Evolutionary conservation across 2,888 invertebrate genomes (phyloP).

Genomic region (Antheraea yamamai): DNA sequence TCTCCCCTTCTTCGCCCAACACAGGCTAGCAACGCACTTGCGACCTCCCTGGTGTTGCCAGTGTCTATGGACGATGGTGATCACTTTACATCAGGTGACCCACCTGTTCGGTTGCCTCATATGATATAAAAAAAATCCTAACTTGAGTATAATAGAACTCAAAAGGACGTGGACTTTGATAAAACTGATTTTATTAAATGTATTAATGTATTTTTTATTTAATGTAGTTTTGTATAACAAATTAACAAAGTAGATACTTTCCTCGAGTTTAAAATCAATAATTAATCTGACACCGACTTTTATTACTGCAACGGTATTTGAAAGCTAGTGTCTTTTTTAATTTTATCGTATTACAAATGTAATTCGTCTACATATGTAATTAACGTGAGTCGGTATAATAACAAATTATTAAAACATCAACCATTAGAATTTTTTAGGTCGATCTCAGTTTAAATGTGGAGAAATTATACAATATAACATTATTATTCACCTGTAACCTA

Average conservation of each 20-base stretch:
- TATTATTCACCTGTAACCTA: not conserved
- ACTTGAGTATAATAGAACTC: not conserved
- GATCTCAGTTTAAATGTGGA: not conserved
- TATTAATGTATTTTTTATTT: too few species aligned
- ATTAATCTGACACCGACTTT: not conserved
- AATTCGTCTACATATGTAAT: not conserved
- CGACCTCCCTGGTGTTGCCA: too few species aligned
- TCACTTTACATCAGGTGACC: too few species aligned
- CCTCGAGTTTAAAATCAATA: not conserved
- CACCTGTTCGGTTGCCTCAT: too few species aligned
- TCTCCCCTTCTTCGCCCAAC: too few species aligned
- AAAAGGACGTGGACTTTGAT: not conserved
- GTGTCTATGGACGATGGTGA: too few species aligned
- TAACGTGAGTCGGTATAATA: not conserved
- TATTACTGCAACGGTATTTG: not conserved
- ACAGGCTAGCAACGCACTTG: too few species aligned
- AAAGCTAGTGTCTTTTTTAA: not conserved
- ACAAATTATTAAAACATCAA: not conserved
- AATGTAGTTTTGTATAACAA: not conserved
- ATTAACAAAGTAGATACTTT: not conserved
- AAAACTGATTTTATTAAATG: not conserved
- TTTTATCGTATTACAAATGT: not conserved
- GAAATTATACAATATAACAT: not conserved
- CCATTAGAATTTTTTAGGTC: not conserved
- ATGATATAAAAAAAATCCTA: not conserved